Evolutionary conservation across 2,888 invertebrate species (phyloP).

Genomic region (Ypsolopha scabrella): DNA sequence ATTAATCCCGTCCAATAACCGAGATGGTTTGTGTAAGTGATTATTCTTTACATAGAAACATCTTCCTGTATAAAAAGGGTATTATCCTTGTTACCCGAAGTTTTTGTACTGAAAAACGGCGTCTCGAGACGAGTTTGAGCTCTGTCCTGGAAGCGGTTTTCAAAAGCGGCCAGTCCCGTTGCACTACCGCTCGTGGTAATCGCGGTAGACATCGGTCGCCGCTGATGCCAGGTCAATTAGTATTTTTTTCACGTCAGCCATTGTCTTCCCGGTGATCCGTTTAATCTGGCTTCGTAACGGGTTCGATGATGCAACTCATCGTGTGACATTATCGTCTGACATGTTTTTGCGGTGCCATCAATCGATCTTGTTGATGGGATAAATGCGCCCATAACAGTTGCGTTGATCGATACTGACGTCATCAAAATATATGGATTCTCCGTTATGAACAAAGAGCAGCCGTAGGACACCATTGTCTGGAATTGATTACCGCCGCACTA

Average conservation of each 20-base stretch:
- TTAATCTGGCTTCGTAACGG: constrained; percentile 31
- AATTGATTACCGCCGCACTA: too few species aligned
- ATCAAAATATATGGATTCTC: background rate
- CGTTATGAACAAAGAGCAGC: too few species aligned
- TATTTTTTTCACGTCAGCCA: constrained; percentile 34
- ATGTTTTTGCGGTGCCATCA: constrained; percentile 23
- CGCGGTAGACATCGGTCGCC: constrained; percentile 29
- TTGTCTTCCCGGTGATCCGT: constrained; percentile 34
- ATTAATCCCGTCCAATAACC: constrained; percentile 3
- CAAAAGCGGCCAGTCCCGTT: constrained; percentile 5
- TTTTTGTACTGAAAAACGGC: background rate
- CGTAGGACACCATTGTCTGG: too few species aligned
- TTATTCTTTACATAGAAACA: background rate
- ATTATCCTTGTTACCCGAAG: constrained; percentile 4
- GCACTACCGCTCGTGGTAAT: constrained; percentile 40
- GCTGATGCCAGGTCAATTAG: constrained; percentile 30
- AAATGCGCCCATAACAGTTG: constrained; percentile 20
- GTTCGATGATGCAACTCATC: constrained; percentile 34
- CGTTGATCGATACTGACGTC: constrained; percentile 2
- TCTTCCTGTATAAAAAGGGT: constrained; percentile 2
- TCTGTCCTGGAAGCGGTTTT: background rate
- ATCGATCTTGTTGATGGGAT: constrained; percentile 26
- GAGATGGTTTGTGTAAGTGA: background rate
- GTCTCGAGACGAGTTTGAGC: background rate
- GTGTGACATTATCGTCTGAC: constrained; percentile 28